Conservation (phyloP, 2,113 vertebrate species). For the Carassius auratus region DNA sequence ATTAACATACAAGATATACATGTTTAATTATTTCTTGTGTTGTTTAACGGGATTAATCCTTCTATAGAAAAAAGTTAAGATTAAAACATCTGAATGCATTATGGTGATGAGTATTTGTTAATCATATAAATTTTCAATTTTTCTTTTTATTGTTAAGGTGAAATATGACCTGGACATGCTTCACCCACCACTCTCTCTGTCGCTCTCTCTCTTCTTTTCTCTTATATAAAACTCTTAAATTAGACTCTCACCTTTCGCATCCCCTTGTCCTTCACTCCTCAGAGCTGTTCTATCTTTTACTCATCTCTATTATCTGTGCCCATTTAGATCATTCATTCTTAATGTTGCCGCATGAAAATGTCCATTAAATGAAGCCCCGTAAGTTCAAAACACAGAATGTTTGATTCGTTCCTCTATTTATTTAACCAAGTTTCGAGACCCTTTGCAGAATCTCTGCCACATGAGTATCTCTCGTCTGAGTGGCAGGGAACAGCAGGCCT, state of each 20-base stretch:
- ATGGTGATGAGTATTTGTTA: background rate
- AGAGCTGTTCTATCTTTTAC: constrained; percentile 3
- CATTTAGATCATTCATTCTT: constrained; percentile 35
- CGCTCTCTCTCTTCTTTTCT: background rate
- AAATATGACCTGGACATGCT: background rate
- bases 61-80: background rate
- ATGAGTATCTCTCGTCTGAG: background rate
- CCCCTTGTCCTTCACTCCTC: constrained; percentile 13
- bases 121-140: background rate
- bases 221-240: constrained; percentile 14
- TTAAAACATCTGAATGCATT: background rate
- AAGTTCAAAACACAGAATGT: constrained; percentile 14
- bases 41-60: background rate
- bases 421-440: constrained; percentile 17
- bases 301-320: constrained; percentile 20
- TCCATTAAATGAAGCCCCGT: constrained; percentile 22
- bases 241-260: constrained; percentile 7
- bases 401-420: constrained; percentile 20
- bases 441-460: background rate
- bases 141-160: background rate
- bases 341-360: constrained; percentile 25
- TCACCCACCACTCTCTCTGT: background rate
- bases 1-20: background rate
- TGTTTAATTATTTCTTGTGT: background rate
- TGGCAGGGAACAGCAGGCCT: background rate